A percentile compares a stretch with the other conserved stretches of the same genome.
phyloP scores from a whole-genome alignment of 1,140 invertebrate genomes.

The Campoletis sonorensis region DNA sequence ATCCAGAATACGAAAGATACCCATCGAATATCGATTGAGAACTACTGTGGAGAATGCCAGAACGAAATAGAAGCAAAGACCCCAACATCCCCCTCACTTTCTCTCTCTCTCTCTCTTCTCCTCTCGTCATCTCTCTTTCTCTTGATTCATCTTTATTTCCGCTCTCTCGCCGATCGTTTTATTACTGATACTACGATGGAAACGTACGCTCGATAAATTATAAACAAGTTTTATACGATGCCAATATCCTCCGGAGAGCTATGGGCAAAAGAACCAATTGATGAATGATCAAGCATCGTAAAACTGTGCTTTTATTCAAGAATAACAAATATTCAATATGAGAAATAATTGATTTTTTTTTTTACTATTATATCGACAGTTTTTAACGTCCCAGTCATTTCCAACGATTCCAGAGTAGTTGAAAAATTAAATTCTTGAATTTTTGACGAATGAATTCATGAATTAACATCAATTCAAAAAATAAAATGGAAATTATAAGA shows the following conservation, averaged over 20 bases:
- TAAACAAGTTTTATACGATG: conserved; percentile 13
- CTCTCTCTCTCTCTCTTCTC: background rate
- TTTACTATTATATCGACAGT: background rate
- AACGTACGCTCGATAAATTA: conserved; percentile 13
- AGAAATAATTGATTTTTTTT: background rate
- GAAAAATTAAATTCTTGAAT: too few relatives aligned
- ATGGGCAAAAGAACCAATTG: background rate
- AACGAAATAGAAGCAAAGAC: background rate
- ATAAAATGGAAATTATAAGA: too few relatives aligned
- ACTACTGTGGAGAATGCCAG: background rate
- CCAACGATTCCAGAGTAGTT: too few relatives aligned
- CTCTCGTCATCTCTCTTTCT: background rate
- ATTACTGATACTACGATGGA: background rate
- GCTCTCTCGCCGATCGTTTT: background rate
- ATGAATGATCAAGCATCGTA: background rate
- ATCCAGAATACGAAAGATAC: background rate
- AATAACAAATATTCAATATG: background rate
- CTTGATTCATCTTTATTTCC: conserved; percentile 15
- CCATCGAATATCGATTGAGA: conserved; percentile 12
- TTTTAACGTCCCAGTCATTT: too few relatives aligned
- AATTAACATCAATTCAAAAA: too few relatives aligned
- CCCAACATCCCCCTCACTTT: background rate
- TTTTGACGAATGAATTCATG: too few relatives aligned
- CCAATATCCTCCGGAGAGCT: background rate
- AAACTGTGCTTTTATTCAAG: background rate